Percentiles rank a stretch among this genome's conserved stretches.
Evolutionary conservation across 2,113 vertebrate genomes (phyloP).

Genomic region (Tenebrosternarchus preto): DNA sequence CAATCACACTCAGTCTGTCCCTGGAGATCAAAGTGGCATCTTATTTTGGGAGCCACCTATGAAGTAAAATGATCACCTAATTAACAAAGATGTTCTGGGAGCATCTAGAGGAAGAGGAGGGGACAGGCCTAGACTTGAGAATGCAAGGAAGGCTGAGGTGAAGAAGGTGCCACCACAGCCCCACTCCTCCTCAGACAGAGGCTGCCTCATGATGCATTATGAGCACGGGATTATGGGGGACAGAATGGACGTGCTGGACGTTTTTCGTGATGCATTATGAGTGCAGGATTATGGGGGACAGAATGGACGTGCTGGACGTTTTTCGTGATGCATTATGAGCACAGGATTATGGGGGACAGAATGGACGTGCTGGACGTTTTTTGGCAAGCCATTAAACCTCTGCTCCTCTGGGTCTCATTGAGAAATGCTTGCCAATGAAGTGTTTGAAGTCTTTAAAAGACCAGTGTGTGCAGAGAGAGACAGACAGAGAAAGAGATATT

Average conservation of each 20-base stretch:
- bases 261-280: conserved; percentile 77
- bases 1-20: conserved; percentile 71
- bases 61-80: conserved; percentile 75
- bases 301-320: conserved; percentile 75
- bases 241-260: conserved; percentile 73
- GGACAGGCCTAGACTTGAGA: conserved; percentile 35
- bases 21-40: conserved; percentile 75
- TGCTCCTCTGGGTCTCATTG: conserved; percentile 79
- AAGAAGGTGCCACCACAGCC: conserved; percentile 59
- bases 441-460: conserved; percentile 80
- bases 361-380: conserved; percentile 76
- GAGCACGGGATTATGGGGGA: conserved; percentile 71
- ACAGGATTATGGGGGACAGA: conserved; percentile 72
- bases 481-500: background rate
- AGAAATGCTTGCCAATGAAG: conserved; percentile 81
- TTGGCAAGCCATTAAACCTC: conserved; percentile 74
- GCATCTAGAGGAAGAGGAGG: conserved; percentile 53
- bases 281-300: conserved; percentile 70
- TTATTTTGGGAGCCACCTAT: conserved; percentile 69
- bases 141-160: conserved; percentile 46
- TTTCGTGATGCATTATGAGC: conserved; percentile 76
- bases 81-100: conserved; percentile 72
- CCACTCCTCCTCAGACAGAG: conserved; percentile 53
- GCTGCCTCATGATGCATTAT: conserved; percentile 76
- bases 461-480: conserved; percentile 67